Evolutionary conservation across 2,888 invertebrate species (phyloP).

Genomic region (Dicycla oo): DNA sequence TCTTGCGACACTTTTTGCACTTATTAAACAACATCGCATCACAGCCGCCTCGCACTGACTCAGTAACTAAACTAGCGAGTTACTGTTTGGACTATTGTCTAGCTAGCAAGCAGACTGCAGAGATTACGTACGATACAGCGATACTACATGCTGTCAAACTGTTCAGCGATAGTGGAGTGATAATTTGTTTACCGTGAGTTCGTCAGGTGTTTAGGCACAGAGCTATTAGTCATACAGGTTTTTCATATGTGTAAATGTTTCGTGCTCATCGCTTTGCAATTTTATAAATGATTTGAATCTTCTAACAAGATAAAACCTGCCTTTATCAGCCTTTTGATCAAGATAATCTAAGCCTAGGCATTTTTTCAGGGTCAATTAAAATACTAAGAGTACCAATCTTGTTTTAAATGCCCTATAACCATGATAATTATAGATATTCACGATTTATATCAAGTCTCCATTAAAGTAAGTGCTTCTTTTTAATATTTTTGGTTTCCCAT

Average conservation of each 20-base stretch:
- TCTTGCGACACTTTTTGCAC: constrained; percentile 83
- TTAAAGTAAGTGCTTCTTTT: neutral
- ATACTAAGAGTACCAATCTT: neutral
- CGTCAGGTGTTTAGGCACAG: constrained; percentile 4
- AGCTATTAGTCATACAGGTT: constrained; percentile 13
- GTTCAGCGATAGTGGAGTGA: constrained; percentile 36
- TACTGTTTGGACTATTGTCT: constrained; percentile 3
- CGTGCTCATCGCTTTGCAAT: neutral
- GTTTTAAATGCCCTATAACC: neutral
- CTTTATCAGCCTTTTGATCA: constrained; percentile 1
- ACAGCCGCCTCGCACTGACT: constrained; percentile 19
- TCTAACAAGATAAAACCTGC: neutral
- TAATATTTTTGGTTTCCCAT: neutral
- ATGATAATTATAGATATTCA: neutral
- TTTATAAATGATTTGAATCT: neutral
- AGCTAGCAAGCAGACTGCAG: too few species aligned
- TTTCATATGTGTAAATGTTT: neutral
- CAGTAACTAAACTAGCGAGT: constrained; percentile 22
- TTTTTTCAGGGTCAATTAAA: neutral
- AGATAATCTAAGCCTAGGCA: neutral
- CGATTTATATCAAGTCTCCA: neutral
- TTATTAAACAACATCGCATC: constrained; percentile 82
- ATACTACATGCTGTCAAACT: constrained; percentile 28
- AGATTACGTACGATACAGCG: constrained; percentile 24
- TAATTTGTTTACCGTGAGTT: constrained; percentile 22